Evolutionary conservation across 2,888 invertebrate genomes (phyloP), one percentile per base, ranked within the genome.

Genomic region (Fragum fragum): DNA sequence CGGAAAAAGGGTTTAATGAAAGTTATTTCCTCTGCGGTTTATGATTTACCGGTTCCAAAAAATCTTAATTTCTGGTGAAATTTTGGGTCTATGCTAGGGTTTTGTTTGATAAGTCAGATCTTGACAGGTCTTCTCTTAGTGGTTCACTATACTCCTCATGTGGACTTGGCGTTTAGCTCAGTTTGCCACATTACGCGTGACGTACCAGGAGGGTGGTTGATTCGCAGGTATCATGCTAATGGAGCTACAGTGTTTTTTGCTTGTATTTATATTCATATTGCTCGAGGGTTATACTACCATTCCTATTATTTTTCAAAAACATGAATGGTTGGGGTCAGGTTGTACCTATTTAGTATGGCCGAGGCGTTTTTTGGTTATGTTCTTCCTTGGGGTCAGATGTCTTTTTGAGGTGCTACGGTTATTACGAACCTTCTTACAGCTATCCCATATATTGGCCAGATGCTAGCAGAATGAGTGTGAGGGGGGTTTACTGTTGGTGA

Each of bases 351-450:
- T 93, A 94, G 96, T 85, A 97, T 97, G 96, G 96, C 95, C 91
- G 96, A 97, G 68, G 97, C 97, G 28, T 97, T 97, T 94, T 95
- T 97, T 95, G 97, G 97, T 0, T 97, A 97, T 82, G 88, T 88
- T 0, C 47, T 90, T 0, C 97, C 97, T 0, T 97, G 97, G 95
- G 97, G 97, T 9, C 97, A 97, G 96, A 97, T 97, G 96, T 97
- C 97, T 0, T 97, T 96, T 93, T 97, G 97, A 96, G 97, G 97
- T 1, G 97, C 97, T 0, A 97, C 97, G 53, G 97, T 97, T n/a
- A 97, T 97, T 96, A 97, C 96, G 42, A 97, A 97, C 92, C 90
- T 97, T 89, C 81, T 97, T 83, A 97, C 97, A 0, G 96, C 96
- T 1, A 96, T 97, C 14, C 97, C 97, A 0, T 96, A 96, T 87